Evolutionary conservation across 2,888 invertebrate species (phyloP), one percentile per base, ranked within the genome.

Genomic region (Eristalis pertinax): DNA sequence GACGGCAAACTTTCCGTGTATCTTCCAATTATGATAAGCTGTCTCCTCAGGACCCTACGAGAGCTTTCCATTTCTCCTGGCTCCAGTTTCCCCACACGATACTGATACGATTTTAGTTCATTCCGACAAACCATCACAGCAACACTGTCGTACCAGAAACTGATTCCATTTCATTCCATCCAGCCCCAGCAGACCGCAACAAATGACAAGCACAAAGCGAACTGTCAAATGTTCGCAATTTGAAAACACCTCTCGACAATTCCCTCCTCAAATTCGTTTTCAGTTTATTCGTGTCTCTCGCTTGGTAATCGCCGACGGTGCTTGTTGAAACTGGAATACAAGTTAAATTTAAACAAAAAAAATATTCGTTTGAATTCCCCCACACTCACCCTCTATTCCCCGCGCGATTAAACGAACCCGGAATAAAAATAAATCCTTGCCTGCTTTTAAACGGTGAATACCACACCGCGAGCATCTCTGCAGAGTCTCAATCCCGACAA

Each of bases 261-360:
- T 24, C 11, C 35, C 32, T 38, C 22, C 5, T 11, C 7, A 15
- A 10, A 26, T 85, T 85, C 76, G 65, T 81, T 81, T 82, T 74
- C 19, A 82, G 82, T 82, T 86, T 74, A 82, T 78, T 77, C 70
- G 67, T 41, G 56, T 74, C 60, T 41, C 58, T 77, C 19, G 81
- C 3, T 0, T 62, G 62, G 11, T 1, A 1, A 2, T 24, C 24
- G 2, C 26, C 41, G 3, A 11, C 60, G 8, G 32, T 26, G 3
- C 8, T 2, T 15, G 0, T 0, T 19, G n/a, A 32, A 10, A n/a
- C 62, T 62, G 22, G 69, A n/a, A 56, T 56, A 19, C 1, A 4
- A 56, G 29, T 43, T 29, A 10, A 15, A 60, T 1, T 50, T 19
- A 1, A 50, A 8, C 1, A 19, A 50, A 43, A n/a, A 43, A 22